Conservation (phyloP, 2,888 invertebrate species). For the Suillia variegata region DNA sequence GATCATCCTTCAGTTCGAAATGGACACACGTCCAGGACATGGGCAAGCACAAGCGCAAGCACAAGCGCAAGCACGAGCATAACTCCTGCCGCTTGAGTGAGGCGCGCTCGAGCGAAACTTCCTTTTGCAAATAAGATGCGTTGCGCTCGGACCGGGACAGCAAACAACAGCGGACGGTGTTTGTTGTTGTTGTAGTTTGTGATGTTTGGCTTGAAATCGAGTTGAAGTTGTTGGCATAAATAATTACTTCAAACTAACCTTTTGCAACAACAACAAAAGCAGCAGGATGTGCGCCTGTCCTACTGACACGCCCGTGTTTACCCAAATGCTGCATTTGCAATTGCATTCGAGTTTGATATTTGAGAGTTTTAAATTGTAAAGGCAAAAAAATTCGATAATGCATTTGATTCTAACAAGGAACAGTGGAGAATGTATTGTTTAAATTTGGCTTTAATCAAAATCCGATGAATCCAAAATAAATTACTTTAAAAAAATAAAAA, state of each 20-base stretch:
- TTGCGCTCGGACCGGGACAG: neutral
- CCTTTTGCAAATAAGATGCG: neutral
- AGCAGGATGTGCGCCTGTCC: too few species aligned
- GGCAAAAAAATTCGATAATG: too few species aligned
- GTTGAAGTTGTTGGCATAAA: neutral
- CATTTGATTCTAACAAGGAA: too few species aligned
- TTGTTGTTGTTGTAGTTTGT: neutral
- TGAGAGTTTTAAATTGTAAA: too few species aligned
- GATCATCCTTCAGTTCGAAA: neutral
- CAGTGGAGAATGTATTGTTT: too few species aligned
- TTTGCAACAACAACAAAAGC: neutral
- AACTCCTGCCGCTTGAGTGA: neutral
- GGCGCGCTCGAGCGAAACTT: neutral
- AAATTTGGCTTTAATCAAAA: too few species aligned
- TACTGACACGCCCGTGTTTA: too few species aligned
- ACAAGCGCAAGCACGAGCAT: too few species aligned
- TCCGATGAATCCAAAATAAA: too few species aligned
- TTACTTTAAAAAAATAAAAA: too few species aligned
- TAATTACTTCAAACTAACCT: neutral
- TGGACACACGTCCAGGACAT: neutral
- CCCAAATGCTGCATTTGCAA: neutral
- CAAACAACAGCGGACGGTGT: neutral
- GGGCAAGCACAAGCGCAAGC: too few species aligned
- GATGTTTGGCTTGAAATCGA: neutral
- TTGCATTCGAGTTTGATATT: too few species aligned